A percentile compares a stretch with the other conserved stretches of the same genome.
phyloP scores from a whole-genome alignment of 1,140 invertebrate genomes.

The Galleria mellonella region DNA sequence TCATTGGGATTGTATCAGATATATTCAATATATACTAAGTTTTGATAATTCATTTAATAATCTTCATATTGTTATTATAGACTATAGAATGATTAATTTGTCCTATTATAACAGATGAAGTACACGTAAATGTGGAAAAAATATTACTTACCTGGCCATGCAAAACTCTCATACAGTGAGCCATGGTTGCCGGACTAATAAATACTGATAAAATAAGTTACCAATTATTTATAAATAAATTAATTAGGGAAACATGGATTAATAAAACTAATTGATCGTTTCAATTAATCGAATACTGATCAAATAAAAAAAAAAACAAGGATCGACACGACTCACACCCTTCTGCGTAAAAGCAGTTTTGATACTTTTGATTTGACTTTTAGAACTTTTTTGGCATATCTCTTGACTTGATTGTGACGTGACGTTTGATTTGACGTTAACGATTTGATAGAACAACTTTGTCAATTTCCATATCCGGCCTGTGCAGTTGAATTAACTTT shows the following conservation, averaged over 20 bases:
- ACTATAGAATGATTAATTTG: neutral
- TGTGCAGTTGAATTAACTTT: too few relatives aligned
- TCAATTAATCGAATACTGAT: neutral
- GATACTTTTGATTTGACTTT: constrained; percentile 28
- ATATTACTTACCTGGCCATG: constrained; percentile 79
- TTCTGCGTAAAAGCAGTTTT: constrained; percentile 36
- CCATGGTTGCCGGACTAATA: constrained; percentile 76
- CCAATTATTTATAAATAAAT: constrained; percentile 28
- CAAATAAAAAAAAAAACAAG: constrained; percentile 19
- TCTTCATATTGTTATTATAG: constrained; percentile 9
- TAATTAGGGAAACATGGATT: constrained; percentile 55
- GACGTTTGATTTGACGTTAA: neutral
- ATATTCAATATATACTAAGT: constrained; percentile 24
- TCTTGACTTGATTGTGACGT: neutral
- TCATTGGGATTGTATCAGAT: constrained; percentile 30
- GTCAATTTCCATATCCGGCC: too few relatives aligned
- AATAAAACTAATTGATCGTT: neutral
- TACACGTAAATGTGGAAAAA: constrained; percentile 30
- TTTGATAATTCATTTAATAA: constrained; percentile 47
- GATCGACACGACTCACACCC: constrained; percentile 21
- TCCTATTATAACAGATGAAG: neutral
- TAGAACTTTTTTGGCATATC: too few relatives aligned
- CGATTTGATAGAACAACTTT: too few relatives aligned
- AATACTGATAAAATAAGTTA: constrained; percentile 33
- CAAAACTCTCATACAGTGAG: constrained; percentile 83